These are phyloP conservation scores for Nomia melanderi DNA, from an alignment of 1,140 invertebrate genomes.

Conservation along the genomic window DNA sequence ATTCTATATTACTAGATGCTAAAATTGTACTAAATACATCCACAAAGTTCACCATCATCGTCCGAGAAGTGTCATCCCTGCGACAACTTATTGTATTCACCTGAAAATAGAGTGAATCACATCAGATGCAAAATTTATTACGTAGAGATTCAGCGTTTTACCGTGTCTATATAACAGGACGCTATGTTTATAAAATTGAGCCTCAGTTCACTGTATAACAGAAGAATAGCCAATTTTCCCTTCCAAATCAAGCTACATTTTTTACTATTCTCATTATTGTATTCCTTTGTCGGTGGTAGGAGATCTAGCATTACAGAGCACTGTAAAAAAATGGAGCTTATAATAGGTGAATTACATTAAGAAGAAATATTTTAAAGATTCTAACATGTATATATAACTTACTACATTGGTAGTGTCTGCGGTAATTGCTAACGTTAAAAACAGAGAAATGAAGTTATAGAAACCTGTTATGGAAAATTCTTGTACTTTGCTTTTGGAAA, in stretches of 20 bases:
- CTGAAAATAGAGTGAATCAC: slow-evolving; percentile 50
- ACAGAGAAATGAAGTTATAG: slow-evolving; percentile 79
- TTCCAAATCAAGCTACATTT: slow-evolving; percentile 74
- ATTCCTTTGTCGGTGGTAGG: slow-evolving; percentile 65
- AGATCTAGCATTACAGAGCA: slow-evolving; percentile 74
- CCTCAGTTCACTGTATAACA: slow-evolving; percentile 72
- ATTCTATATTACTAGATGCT: slow-evolving; percentile 65
- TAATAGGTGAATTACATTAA: background rate
- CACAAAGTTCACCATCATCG: slow-evolving; percentile 75
- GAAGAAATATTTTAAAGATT: slow-evolving; percentile 11
- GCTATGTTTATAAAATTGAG: slow-evolving; percentile 66
- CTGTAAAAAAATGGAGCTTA: slow-evolving; percentile 58
- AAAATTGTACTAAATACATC: slow-evolving; percentile 74
- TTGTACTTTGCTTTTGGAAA: slow-evolving; percentile 77
- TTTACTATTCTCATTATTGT: slow-evolving; percentile 61
- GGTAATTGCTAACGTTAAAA: slow-evolving; percentile 78
- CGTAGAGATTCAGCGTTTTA: slow-evolving; percentile 45
- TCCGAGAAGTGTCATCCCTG: slow-evolving; percentile 69
- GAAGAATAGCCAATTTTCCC: slow-evolving; percentile 73
- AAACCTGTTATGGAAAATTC: slow-evolving; percentile 76
- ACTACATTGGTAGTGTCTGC: slow-evolving; percentile 77
- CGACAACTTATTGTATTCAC: slow-evolving; percentile 71
- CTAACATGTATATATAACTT: slow-evolving; percentile 49
- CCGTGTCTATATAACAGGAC: slow-evolving; percentile 59
- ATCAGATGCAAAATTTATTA: background rate